Evolutionary conservation across 2,113 vertebrate species (phyloP).

Genomic region (Phrynosoma platyrhinos): DNA sequence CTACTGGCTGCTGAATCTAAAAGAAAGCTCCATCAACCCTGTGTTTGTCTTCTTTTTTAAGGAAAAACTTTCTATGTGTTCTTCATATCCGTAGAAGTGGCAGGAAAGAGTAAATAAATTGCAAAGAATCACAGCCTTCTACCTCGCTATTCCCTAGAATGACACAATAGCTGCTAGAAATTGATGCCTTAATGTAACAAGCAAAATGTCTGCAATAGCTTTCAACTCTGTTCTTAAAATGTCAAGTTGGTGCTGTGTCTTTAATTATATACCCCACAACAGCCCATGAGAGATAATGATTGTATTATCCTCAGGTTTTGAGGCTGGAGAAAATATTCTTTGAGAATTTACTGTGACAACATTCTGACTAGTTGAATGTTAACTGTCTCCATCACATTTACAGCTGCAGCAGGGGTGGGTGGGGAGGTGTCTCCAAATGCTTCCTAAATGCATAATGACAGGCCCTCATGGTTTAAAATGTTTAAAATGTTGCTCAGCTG

Average conservation of each 20-base stretch:
- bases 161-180: constrained; percentile 2
- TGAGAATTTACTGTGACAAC: background rate
- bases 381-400: constrained; percentile 20
- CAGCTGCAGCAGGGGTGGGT: constrained; percentile 23
- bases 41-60: background rate
- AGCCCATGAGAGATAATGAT: background rate
- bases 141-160: background rate
- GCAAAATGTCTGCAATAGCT: constrained; percentile 7
- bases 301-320: background rate
- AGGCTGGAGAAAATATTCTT: constrained; percentile 5
- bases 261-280: constrained; percentile 1
- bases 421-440: constrained; percentile 7
- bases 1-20: background rate
- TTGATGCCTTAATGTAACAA: background rate
- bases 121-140: background rate
- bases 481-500: constrained; percentile 42
- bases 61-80: background rate
- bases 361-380: constrained; percentile 6
- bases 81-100: background rate
- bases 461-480: constrained; percentile 33
- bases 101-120: background rate
- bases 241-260: constrained; percentile 16
- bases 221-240: constrained; percentile 6
- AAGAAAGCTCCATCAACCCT: background rate
- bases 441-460: constrained; percentile 45